Base-by-base conservation (phyloP, 2,888 invertebrate genomes). In the Eupithecia pulchellata region DNA sequence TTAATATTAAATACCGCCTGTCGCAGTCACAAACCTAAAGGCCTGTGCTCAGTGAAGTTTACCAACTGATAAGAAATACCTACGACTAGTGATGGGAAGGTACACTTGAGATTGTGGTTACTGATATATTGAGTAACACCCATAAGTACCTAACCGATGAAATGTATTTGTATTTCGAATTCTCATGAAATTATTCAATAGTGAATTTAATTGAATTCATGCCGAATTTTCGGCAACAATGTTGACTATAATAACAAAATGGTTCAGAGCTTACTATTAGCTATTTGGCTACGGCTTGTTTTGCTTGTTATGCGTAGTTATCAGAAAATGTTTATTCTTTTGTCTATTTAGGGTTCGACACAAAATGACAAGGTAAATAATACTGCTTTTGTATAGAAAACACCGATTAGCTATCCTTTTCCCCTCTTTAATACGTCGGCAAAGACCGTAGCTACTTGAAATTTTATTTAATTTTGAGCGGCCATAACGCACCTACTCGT, bases 1-100 rank as follows among this genome's bases (percentile, higher is more conserved):
- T 72, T 71, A 72, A 66, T 71, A 65, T 58, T 65, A 57, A 36
- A 65, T 55, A 65, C 39, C 60, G 55, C 42, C 55, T 70, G 68
- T 30, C 20, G 8, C 42, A 65, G 68, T 68, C 68, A 36, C 25
- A 32, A 32, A 47, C 29, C 64, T 64, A 30, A 64, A 30, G 64
- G 47, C 52, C 30, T 52, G 64, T 64, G 52, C 47, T 64, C 64
- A 64, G 20, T 64, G 64, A 32, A 52, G 64, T 64, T 64, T 52
- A 14, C 20, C 6, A 64, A 52, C 42, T 42, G 64, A 64, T 64
- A 64, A 47, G 63, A 64, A 64, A 64, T 60, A 30, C 30, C 58
- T 60, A 60, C 30, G 3, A 32, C 11, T 29, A 3, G 25, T 27
- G 13, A 39, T 62, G 57, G 29, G 20, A 5, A 29, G 27, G 6